Conservation (phyloP, 2,113 vertebrate species). For the Callipepla californica region DNA sequence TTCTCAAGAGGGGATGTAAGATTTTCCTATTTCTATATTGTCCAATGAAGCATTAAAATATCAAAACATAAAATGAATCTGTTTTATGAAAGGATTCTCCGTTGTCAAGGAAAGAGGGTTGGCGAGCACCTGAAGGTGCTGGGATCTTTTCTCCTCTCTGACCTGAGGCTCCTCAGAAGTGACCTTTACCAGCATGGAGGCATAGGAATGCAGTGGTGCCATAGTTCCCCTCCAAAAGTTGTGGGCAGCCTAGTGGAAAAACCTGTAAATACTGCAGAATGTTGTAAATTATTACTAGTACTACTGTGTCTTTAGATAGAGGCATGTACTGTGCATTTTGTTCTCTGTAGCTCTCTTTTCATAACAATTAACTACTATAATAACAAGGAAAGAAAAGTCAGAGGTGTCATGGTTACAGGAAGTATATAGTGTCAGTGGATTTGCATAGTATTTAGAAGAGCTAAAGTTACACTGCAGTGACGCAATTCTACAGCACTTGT, state of each 20-base stretch:
- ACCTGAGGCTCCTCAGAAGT: slow-evolving; percentile 50
- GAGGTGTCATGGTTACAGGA: slow-evolving; percentile 37
- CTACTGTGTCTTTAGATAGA: background rate
- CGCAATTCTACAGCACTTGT: slow-evolving; percentile 31
- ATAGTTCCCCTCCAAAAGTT: slow-evolving; percentile 22
- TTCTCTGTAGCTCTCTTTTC: background rate
- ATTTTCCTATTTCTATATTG: slow-evolving; percentile 75
- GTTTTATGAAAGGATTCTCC: slow-evolving; percentile 78
- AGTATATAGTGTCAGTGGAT: slow-evolving; percentile 28
- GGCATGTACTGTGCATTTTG: slow-evolving; percentile 10
- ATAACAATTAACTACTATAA: slow-evolving; percentile 12
- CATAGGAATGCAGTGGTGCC: slow-evolving; percentile 33
- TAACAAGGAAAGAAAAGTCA: slow-evolving; percentile 39
- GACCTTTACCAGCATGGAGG: slow-evolving; percentile 53
- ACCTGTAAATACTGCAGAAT: slow-evolving; percentile 59
- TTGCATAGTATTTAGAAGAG: slow-evolving; percentile 63
- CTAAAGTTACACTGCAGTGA: slow-evolving; percentile 59
- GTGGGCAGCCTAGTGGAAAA: slow-evolving; percentile 62
- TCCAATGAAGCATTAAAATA: slow-evolving; percentile 64
- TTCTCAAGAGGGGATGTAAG: slow-evolving; percentile 61
- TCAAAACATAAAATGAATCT: slow-evolving; percentile 65
- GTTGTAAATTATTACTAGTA: background rate
- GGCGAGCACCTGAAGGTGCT: slow-evolving; percentile 40
- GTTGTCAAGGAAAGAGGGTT: slow-evolving; percentile 67
- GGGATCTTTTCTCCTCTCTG: slow-evolving; percentile 59